Evolutionary conservation across 1,140 invertebrate species (phyloP), one percentile per base, ranked within the genome.

Genomic region (Lepidurus apus): DNA sequence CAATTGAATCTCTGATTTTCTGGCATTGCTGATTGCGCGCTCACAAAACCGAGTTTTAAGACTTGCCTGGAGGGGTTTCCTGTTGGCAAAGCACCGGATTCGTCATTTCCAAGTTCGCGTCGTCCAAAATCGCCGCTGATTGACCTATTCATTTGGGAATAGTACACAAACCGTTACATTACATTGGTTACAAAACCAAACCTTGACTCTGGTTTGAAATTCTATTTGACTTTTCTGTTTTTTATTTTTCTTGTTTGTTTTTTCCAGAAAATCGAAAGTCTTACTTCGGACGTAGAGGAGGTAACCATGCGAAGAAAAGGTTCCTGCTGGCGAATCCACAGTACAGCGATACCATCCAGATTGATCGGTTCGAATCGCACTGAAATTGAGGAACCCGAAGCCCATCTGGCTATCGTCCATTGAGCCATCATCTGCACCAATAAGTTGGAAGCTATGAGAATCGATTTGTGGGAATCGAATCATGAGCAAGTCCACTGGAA

Each of bases 11-110:
- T 13, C 17, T 10, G 53, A 65, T 65, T 65, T n/a, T n/a, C 17
- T 17, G 9, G 17, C 6, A 65, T 65, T 13, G 53, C 0, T 21
- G 53, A 65, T 65, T 13, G 6, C 53, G n/a, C 8, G 17, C 13
- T 65, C 13, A 65, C 53, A 65, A 65, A 65, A 65, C 0, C 53
- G 53, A n/a, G 21, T 65, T 34, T 65, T 21, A 65, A 65, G 53
- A 65, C 53, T 65, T 65, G 53, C 53, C 53, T 65, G 53, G 53
- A 65, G 53, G 53, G 53, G 21, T 65, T 65, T 65, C 53, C 53
- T 65, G 53, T 21, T 65, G 53, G 53, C 53, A 65, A 21, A 65
- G 53, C n/a, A 65, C 53, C 53, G 53, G 53, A 65, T 65, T 65
- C 53, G 53, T 65, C 17, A 65, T 65, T 17, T 65, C 53, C 53